Evolutionary conservation across 2,888 invertebrate species (phyloP), one percentile per base, ranked within the genome.

Genomic region (Palloptera scutellata): DNA sequence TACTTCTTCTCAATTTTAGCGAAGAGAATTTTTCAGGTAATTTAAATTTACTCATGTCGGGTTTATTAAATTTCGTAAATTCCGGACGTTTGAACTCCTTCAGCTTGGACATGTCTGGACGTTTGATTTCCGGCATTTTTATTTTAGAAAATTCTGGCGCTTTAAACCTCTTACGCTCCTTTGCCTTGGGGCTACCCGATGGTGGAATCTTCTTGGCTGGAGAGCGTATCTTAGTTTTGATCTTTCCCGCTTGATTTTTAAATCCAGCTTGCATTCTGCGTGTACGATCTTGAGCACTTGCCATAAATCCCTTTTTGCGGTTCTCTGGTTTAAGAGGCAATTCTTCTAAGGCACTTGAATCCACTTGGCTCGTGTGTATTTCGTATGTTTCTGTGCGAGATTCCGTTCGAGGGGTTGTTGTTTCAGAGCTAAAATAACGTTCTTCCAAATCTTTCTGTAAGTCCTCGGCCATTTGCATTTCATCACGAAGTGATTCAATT

Each of bases 211-310:
- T 81, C 54, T 77, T 77, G 11, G 76, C 73, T 19, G 82, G 74
- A 55, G 88, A 87, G 77, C 89, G 88, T 66, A 92, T 79, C 79
- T 91, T 91, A 0, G 88, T 88, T 81, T 90, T 90, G 41, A 94
- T 81, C 83, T 91, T 91, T 41, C 89, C 91, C 15, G 93, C 92
- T 81, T 92, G 91, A 51, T 86, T 87, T 75, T 89, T 89, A 59
- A 93, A 76, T 73, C 90, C 90, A 45, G 91, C 89, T 74, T 91
- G 89, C 78, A 91, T 86, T 78, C 87, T 89, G 60, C 81, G 78
- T 13, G 85, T 86, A 75, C 88, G 87, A 67, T 86, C 85, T 63
- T 84, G 85, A 54, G 88, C 88, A 53, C 83, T 76, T 72, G 86
- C 86, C 80, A 85, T 85, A 65, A 86, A 85, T 17, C 82, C 74